Evolutionary conservation across 2,888 invertebrate genomes (phyloP).

Genomic region (Nebria brevicollis): DNA sequence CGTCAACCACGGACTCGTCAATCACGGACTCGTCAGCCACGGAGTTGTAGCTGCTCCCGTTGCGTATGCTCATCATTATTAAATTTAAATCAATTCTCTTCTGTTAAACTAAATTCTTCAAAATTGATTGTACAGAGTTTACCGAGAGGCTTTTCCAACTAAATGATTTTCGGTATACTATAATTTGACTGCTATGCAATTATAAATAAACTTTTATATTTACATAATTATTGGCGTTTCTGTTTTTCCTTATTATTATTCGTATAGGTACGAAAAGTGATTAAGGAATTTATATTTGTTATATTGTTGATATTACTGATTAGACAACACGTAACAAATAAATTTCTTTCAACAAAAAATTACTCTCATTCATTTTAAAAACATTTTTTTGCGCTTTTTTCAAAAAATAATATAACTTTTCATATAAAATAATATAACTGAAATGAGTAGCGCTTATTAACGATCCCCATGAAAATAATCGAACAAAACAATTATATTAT

Average conservation of each 20-base stretch:
- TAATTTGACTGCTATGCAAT: background rate
- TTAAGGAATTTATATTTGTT: too few relatives aligned
- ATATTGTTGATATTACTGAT: too few relatives aligned
- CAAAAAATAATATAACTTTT: too few relatives aligned
- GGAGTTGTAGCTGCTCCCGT: conserved; percentile 54
- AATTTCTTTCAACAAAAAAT: too few relatives aligned
- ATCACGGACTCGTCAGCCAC: conserved; percentile 20
- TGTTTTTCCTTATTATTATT: background rate
- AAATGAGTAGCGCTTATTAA: too few relatives aligned
- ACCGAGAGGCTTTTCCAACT: background rate
- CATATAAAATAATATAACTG: too few relatives aligned
- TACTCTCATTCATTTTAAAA: too few relatives aligned
- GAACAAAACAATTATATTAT: too few relatives aligned
- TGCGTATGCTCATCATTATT: conserved; percentile 50
- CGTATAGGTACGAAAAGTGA: too few relatives aligned
- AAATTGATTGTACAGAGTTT: background rate
- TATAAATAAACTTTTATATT: conserved; percentile 11
- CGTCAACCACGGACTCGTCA: conserved; percentile 43
- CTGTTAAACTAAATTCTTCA: background rate
- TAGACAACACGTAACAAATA: too few relatives aligned
- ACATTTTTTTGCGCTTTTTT: too few relatives aligned
- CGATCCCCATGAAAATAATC: too few relatives aligned
- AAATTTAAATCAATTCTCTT: conserved; percentile 38
- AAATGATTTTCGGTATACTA: background rate
- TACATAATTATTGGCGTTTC: background rate